phyloP scores from a whole-genome alignment of 2,113 vertebrate genomes.

The Anarrhichthys ocellatus region DNA sequence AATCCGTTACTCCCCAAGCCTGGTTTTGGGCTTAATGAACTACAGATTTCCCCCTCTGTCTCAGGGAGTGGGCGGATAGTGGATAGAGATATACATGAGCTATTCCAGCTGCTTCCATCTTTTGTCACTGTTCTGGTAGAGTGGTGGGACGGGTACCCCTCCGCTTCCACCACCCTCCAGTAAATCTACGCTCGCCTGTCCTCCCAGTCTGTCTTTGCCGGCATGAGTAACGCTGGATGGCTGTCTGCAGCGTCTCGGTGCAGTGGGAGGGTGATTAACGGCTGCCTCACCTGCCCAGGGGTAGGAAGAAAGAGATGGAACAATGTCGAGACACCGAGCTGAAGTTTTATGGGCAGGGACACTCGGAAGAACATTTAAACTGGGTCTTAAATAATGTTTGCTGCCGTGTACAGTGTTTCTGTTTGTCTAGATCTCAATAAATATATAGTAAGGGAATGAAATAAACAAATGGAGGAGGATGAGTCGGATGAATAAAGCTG shows the following conservation, averaged over 20 bases:
- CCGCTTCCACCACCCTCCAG: constrained; percentile 39
- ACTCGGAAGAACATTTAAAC: not conserved
- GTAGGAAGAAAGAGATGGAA: constrained; percentile 27
- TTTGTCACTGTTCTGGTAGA: constrained; percentile 42
- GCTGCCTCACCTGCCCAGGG: constrained; percentile 49
- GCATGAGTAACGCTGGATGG: constrained; percentile 26
- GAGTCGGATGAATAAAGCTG: constrained; percentile 31
- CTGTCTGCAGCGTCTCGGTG: constrained; percentile 26
- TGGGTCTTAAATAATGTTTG: constrained; percentile 8
- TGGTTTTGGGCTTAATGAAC: constrained; percentile 22
- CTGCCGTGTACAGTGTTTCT: not conserved
- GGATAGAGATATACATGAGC: constrained; percentile 22
- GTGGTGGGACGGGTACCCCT: constrained; percentile 48
- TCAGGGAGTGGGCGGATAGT: constrained; percentile 13
- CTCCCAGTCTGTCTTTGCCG: constrained; percentile 42
- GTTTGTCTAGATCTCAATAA: constrained; percentile 8
- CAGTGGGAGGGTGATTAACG: constrained; percentile 49
- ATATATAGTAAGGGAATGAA: not conserved
- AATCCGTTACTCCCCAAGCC: not conserved
- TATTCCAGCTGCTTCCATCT: constrained; percentile 50
- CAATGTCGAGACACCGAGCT: not conserved
- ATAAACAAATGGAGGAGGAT: constrained; percentile 9
- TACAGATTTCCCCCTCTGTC: constrained; percentile 16
- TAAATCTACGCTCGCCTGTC: constrained; percentile 41
- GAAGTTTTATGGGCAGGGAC: not conserved